Conservation (phyloP, 2,888 invertebrate species). For the Furcula furcula region DNA sequence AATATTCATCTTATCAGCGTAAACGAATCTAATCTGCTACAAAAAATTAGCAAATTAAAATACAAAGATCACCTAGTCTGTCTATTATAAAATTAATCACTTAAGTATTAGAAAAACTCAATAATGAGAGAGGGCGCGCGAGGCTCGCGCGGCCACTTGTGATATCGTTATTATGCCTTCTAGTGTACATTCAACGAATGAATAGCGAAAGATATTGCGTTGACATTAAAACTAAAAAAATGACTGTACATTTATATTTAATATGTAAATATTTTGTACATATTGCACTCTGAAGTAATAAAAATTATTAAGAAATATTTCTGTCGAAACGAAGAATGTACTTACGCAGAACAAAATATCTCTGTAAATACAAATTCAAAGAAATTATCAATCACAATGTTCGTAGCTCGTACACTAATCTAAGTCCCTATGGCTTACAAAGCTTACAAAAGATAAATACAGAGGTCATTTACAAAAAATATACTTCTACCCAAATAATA, state of each 20-base stretch:
- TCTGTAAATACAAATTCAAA: slow-evolving; percentile 70
- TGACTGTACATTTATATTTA: slow-evolving; percentile 80
- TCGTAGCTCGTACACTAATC: slow-evolving; percentile 76
- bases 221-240: slow-evolving; percentile 79
- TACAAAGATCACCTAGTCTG: slow-evolving; percentile 78
- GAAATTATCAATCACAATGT: slow-evolving; percentile 76
- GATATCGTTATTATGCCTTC: slow-evolving; percentile 75
- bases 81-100: slow-evolving; percentile 77
- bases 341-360: slow-evolving; percentile 66
- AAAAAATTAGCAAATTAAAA: slow-evolving; percentile 81
- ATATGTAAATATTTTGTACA: slow-evolving; percentile 86
- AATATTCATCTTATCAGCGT: slow-evolving; percentile 75
- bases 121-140: slow-evolving; percentile 55
- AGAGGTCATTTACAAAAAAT: slow-evolving; percentile 81
- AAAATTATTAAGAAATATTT: slow-evolving; percentile 68
- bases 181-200: slow-evolving; percentile 74
- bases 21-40: slow-evolving; percentile 81
- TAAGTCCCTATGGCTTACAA: slow-evolving; percentile 79
- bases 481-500: slow-evolving; percentile 81
- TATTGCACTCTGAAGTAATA: slow-evolving; percentile 86
- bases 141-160: slow-evolving; percentile 56
- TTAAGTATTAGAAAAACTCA: slow-evolving; percentile 79
- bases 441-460: slow-evolving; percentile 80
- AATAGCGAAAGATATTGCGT: slow-evolving; percentile 73
- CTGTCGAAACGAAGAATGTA: slow-evolving; percentile 72